A percentile compares a stretch with the other conserved stretches of the same genome.
Conservation (phyloP, 2,888 invertebrate species). For the Chrysopilus asiliformis region DNA sequence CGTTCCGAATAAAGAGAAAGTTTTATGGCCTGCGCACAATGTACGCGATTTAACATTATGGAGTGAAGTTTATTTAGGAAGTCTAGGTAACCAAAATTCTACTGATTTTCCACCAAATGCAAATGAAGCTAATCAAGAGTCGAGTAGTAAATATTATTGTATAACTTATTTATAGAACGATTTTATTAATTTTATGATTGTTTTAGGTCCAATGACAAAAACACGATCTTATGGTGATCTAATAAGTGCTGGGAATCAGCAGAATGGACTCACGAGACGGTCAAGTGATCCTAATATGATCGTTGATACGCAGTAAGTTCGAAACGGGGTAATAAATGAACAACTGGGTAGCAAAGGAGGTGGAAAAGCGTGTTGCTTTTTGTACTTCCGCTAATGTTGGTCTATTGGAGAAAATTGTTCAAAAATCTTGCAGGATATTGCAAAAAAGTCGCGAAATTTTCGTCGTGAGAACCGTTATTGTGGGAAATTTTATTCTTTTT, state of each 20-base stretch:
- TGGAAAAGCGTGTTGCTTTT: too few relatives aligned
- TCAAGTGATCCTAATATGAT: slow-evolving; percentile 77
- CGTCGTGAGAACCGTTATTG: too few relatives aligned
- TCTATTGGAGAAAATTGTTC: not conserved
- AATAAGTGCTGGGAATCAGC: slow-evolving; percentile 45
- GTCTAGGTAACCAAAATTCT: slow-evolving; percentile 36
- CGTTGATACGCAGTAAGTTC: slow-evolving; percentile 51
- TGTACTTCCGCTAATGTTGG: too few relatives aligned
- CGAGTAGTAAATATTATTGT: slow-evolving; percentile 20
- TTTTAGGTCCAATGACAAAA: slow-evolving; percentile 53
- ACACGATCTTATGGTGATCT: slow-evolving; percentile 79
- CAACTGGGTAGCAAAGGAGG: too few relatives aligned
- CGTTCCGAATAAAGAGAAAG: slow-evolving; percentile 40
- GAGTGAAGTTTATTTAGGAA: slow-evolving; percentile 71
- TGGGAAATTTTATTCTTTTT: too few relatives aligned
- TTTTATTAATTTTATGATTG: not conserved
- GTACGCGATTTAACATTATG: slow-evolving; percentile 73
- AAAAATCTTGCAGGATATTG: too few relatives aligned
- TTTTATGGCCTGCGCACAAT: slow-evolving; percentile 75
- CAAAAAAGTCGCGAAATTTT: too few relatives aligned
- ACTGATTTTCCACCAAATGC: slow-evolving; percentile 30
- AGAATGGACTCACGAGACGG: slow-evolving; percentile 48
- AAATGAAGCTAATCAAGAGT: slow-evolving; percentile 23
- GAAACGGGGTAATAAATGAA: too few relatives aligned
- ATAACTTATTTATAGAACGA: not conserved